Evolutionary conservation across 2,888 invertebrate species (phyloP).

Genomic region (Agrochola litura): DNA sequence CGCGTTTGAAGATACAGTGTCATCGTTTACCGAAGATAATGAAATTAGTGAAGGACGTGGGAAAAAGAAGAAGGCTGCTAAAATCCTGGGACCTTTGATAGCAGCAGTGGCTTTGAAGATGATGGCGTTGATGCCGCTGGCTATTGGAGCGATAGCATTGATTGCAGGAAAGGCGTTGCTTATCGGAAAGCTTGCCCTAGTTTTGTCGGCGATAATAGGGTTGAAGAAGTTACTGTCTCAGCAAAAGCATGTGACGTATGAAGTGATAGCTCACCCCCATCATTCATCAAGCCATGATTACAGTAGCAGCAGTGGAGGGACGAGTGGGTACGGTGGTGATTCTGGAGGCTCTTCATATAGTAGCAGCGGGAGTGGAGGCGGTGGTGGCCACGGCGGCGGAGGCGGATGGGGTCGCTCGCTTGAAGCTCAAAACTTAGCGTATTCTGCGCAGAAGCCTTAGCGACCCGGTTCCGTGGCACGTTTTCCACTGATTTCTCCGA

Average conservation of each 20-base stretch:
- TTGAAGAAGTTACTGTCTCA: constrained; percentile 95
- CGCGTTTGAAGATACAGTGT: constrained; percentile 94
- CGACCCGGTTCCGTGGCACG: constrained; percentile 82
- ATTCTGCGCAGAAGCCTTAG: constrained; percentile 93
- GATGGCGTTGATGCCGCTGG: constrained; percentile 94
- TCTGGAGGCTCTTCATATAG: constrained; percentile 89
- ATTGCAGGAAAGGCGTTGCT: constrained; percentile 96
- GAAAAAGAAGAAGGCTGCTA: constrained; percentile 95
- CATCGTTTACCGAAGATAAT: constrained; percentile 91
- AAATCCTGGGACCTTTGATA: constrained; percentile 94
- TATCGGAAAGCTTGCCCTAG: constrained; percentile 96
- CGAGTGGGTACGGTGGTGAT: constrained; percentile 92
- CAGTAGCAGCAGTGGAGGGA: constrained; percentile 76
- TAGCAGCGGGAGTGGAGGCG: constrained; percentile 87
- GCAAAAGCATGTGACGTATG: constrained; percentile 96
- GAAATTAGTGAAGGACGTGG: constrained; percentile 92
- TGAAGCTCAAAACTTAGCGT: constrained; percentile 95
- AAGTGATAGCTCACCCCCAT: constrained; percentile 96
- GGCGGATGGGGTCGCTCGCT: constrained; percentile 94
- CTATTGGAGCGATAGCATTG: constrained; percentile 95
- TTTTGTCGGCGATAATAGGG: constrained; percentile 95
- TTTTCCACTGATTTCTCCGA: constrained; percentile 83
- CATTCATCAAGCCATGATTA: constrained; percentile 92
- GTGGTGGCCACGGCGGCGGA: constrained; percentile 88
- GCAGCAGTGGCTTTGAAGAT: constrained; percentile 94